These are phyloP conservation scores for Ctenochaetus hawaiiensis DNA, from an alignment of 2,797 vertebrate species.

Conservation along the genomic window DNA sequence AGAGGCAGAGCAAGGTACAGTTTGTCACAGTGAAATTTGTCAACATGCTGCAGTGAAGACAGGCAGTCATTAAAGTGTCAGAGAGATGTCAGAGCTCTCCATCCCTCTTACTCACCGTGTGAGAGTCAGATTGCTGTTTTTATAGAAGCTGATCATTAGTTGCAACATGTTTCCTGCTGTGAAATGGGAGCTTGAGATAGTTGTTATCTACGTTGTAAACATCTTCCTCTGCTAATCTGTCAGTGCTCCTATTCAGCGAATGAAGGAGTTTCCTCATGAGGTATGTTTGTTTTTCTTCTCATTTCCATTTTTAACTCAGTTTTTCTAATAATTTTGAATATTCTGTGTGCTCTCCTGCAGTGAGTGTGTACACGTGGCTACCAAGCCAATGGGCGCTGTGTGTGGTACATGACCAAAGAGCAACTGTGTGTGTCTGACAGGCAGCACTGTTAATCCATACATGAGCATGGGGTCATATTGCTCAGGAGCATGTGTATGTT, in stretches of 20 bases:
- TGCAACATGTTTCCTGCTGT: constrained; percentile 22
- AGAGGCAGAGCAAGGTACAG: constrained; percentile 19
- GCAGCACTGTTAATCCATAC: constrained; percentile 69
- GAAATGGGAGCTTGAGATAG: constrained; percentile 26
- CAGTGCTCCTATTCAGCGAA: constrained; percentile 8
- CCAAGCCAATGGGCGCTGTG: constrained; percentile 49
- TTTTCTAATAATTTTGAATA: constrained; percentile 15
- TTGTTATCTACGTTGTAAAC: constrained; percentile 43
- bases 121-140: constrained; percentile 40
- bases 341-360: constrained; percentile 12
- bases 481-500: constrained; percentile 39
- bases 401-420: constrained; percentile 59
- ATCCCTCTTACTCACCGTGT: constrained; percentile 18
- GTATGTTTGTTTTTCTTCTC: constrained; percentile 45
- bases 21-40: constrained; percentile 45
- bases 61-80: constrained; percentile 53
- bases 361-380: constrained; percentile 21
- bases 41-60: constrained; percentile 37
- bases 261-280: constrained; percentile 21
- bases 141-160: constrained; percentile 31
- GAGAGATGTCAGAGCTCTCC: constrained; percentile 39
- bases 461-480: constrained; percentile 60
- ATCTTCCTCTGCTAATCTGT: constrained; percentile 27
- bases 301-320: constrained; percentile 26
- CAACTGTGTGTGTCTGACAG: constrained; percentile 67